Percentiles rank a stretch among this genome's conserved stretches.
Conservation (phyloP, 2,797 vertebrate genomes). For the Sebastes wilsoni region DNA sequence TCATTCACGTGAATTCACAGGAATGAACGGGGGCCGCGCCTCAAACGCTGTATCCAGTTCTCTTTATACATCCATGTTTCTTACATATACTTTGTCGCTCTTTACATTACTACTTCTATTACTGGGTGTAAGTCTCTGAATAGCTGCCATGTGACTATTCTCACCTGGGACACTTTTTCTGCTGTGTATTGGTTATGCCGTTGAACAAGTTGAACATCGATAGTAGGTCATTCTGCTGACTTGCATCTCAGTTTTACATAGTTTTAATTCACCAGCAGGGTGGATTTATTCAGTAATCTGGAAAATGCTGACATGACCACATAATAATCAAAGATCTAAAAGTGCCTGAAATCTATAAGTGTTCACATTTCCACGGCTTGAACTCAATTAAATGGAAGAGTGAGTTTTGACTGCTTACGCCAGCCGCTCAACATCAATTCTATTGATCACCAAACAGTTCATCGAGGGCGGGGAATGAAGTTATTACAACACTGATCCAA, state of each 20-base stretch:
- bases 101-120: too few species aligned
- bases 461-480: slow-evolving; percentile 1
- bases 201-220: neutral
- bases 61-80: too few species aligned
- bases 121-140: too few species aligned
- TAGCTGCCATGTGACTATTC: too few species aligned
- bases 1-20: too few species aligned
- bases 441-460: slow-evolving; percentile 27
- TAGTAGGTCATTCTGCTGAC: neutral
- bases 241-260: neutral
- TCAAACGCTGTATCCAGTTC: too few species aligned
- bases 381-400: slow-evolving; percentile 41
- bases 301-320: slow-evolving; percentile 6
- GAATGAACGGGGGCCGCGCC: too few species aligned
- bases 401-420: slow-evolving; percentile 21
- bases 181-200: neutral
- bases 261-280: neutral
- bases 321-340: slow-evolving; percentile 2
- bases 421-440: neutral
- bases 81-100: too few species aligned
- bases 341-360: neutral
- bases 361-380: neutral
- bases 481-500: slow-evolving; percentile 23
- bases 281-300: neutral
- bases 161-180: neutral